phyloP scores from a whole-genome alignment of 37 sponge, comb jelly and placozoan genomes.

The Petrosia ficiformis region DNA sequence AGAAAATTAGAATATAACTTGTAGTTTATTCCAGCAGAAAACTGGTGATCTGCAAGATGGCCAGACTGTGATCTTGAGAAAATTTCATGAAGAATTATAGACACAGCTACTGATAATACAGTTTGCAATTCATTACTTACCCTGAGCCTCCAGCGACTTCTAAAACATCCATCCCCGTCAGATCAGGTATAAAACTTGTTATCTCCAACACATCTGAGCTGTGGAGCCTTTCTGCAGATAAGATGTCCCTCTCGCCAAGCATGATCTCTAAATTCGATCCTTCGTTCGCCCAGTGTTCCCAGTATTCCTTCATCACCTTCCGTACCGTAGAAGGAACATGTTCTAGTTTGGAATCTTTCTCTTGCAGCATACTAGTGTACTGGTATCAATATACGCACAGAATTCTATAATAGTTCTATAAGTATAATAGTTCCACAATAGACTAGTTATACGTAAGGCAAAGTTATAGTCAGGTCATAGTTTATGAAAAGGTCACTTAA shows the following conservation, averaged over 20 bases:
- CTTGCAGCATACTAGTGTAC: no score
- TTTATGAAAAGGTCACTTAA: no score
- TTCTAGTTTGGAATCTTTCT: no score
- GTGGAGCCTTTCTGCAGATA: background rate
- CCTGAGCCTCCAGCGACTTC: constrained; percentile 68
- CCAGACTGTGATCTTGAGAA: no score
- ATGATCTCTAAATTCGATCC: constrained; percentile 4
- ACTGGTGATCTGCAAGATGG: background rate
- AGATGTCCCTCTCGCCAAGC: constrained; percentile 8
- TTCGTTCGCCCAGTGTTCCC: constrained; percentile 16
- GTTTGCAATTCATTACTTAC: constrained; percentile 5
- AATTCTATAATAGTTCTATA: no score
- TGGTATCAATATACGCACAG: no score
- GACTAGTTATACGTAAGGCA: no score
- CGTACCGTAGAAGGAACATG: background rate
- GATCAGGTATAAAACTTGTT: constrained; percentile 17
- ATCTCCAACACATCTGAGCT: constrained; percentile 22
- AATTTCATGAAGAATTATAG: no score
- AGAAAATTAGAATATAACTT: no score
- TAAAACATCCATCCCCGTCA: constrained; percentile 34
- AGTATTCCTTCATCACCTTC: constrained; percentile 13
- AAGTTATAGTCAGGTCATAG: no score
- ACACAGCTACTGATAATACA: background rate
- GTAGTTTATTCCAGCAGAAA: no score
- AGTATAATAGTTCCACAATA: no score